phyloP scores from a whole-genome alignment of 1,140 invertebrate genomes.

The Solenopsis fugax region DNA sequence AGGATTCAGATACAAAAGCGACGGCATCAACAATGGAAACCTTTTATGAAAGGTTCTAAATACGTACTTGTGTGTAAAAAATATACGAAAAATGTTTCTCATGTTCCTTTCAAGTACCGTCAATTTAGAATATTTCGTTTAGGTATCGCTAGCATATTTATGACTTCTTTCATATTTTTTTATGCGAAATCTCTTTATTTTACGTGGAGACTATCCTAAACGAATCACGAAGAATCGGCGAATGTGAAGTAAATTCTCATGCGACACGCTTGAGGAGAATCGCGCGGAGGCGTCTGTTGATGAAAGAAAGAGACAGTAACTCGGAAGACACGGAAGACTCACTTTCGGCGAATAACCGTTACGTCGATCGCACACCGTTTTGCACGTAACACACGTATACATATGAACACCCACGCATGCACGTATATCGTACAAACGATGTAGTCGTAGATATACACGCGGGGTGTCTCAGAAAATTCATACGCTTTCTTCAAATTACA shows the following conservation, averaged over 20 bases:
- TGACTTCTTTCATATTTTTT: neutral
- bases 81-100: neutral
- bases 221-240: neutral
- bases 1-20: neutral
- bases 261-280: slow-evolving; percentile 18
- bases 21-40: neutral
- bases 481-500: neutral
- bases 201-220: neutral
- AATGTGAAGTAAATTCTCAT: neutral
- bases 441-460: slow-evolving; percentile 36
- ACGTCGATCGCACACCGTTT: slow-evolving; percentile 45
- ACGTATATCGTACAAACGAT: neutral
- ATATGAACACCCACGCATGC: slow-evolving; percentile 40
- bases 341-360: slow-evolving; percentile 77
- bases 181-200: neutral
- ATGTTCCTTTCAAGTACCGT: neutral
- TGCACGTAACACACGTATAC: slow-evolving; percentile 23
- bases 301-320: slow-evolving; percentile 69
- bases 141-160: neutral
- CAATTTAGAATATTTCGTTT: neutral
- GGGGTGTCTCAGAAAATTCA: slow-evolving; percentile 9
- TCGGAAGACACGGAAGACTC: slow-evolving; percentile 62
- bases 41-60: neutral
- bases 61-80: neutral
- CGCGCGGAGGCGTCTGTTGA: neutral